Evolutionary conservation across 2,113 vertebrate species (phyloP), one percentile per base, ranked within the genome.

Genomic region (Equus przewalskii): DNA sequence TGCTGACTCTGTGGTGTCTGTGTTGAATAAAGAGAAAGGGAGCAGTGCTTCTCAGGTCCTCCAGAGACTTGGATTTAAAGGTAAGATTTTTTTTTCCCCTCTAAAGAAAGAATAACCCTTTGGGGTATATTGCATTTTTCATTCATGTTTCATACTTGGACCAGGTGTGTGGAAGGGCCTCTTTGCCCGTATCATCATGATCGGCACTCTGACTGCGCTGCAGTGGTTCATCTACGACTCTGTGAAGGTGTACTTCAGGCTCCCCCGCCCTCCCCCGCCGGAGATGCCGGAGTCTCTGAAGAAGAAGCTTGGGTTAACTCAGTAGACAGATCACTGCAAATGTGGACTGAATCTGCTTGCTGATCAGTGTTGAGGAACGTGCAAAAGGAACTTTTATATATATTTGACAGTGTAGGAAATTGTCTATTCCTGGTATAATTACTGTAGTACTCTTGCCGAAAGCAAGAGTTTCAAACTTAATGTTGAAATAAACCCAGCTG

Each of bases 221-320:
- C 99, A 99, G 99, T 99, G 99, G 99, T 99, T 99, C 99, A 99
- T 99, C 99, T 99, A 99, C 5, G 99, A 99, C 98, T 99, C 99
- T 0, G 99, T 99, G 94, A 99, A 99, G 99, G 99, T 99, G 79
- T 99, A 99, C 99, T 99, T 99, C 99, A 99, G 99, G 97, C 99
- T 99, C 97, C 99, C 99, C 97, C 99, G 99, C 62, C 99, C 99
- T 64, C 99, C 99, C 99, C 99, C 99, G 85, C 99, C 99, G 2
- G 99, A 99, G 99, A 99, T 99, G 99, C 99, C 99, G 9, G 99
- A 99, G 98, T 99, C 99, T 93, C 98, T 99, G 98, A 99, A 99
- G 99, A 99, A 99, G 99, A 99, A 99, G 99, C 99, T 99, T 22
- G 99, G 99, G 90, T 99, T 99, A 87, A 98, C 98, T n/a, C 99